Base-by-base conservation (phyloP, 2,888 invertebrate genomes). In the Erebia aethiops region DNA sequence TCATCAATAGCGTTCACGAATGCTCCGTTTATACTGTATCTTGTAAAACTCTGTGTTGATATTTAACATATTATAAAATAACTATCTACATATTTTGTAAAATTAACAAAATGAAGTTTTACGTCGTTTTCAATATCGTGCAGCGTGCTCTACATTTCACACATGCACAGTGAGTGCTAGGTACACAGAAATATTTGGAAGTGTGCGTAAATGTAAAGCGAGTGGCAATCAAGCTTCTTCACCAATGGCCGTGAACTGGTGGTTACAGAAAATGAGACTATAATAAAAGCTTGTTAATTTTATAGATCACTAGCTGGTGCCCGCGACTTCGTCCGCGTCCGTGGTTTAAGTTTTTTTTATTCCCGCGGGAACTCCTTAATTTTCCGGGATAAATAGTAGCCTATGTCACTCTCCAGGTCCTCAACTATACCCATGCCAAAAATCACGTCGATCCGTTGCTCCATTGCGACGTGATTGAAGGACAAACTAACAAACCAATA, bases 161-260 rank as follows among this genome's bases (percentile, higher is more conserved):
- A 35, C 52, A 56, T 62, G 26, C 57, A 52, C 58, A 16, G 16
- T 49, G 21, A 21, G 62, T 49, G 56, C 16, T 56, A 35, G 14
- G 11, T 65, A 16, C 13, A 41, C 8, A 54, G 7, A 56, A 21
- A 62, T 18, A 18, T 52, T n/a, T 41, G 52, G 26, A 46, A 61
- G 74, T 76, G 75, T 76, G 74, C 54, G 74, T 70, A 57, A 62
- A 72, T 80, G 82, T 83, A 83, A 84, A 77, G 78, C 78, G 76
- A 72, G 75, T 73, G 81, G 86, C 85, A 89, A 90, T 89, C 87
- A 89, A 84, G 84, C 77, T 86, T 82, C 85, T 87, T 87, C 85
- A 84, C 77, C 77, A 79, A 81, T 86, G 88, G 80, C 87, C 87
- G 80, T 90, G 89, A 87, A 83, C 81, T 81, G 65, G 82, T 77